Base-by-base conservation (phyloP, 2,888 invertebrate genomes). In the Epicampocera succincta region DNA sequence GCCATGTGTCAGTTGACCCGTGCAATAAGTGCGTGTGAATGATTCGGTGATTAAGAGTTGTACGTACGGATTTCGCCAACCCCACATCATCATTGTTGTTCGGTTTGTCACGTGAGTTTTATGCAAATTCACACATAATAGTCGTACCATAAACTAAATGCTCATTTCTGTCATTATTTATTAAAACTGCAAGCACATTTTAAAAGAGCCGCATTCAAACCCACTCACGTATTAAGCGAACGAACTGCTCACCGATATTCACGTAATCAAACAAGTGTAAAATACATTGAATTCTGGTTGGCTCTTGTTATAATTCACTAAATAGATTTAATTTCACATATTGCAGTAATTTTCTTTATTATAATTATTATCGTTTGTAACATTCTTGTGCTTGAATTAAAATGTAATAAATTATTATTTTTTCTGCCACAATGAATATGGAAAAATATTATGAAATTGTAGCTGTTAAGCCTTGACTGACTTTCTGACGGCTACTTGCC, bases 381-480 rank as follows among this genome's bases (percentile, higher is more conserved):
- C 52, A 42, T 65, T 54, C 44, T 48, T 72, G 56, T 58, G 42
- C 50, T 38, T 40, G 46, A 66, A 69, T 63, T 60, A 76, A 68
- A 60, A 68, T 6, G 29, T 60, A 66, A 58, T 63, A 63, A 52
- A 50, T 46, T 52, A 68, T 68, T 52, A 5, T 12, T 42, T 33
- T 33, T 33, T 33, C 1, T 25, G 25, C 17, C 21, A 15, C 3
- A 33, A 68, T 42, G 25, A 25, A 54, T 19, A 21, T 13, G 29
- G 44, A 61, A 63, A 50, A 65, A 42, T 74, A 61, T 40, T 54
- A 46, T 42, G 17, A 68, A 72, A 63, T 73, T 63, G 46, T 50
- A 73, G n/a, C 63, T 56, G 60, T 56, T 38, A 69, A 82, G 58
- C 81, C 81, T 77, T 82, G 81, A 82, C 81, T 77, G 81, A 77